Conservation (phyloP, 2,113 vertebrate species). For the Mus pahari region DNA sequence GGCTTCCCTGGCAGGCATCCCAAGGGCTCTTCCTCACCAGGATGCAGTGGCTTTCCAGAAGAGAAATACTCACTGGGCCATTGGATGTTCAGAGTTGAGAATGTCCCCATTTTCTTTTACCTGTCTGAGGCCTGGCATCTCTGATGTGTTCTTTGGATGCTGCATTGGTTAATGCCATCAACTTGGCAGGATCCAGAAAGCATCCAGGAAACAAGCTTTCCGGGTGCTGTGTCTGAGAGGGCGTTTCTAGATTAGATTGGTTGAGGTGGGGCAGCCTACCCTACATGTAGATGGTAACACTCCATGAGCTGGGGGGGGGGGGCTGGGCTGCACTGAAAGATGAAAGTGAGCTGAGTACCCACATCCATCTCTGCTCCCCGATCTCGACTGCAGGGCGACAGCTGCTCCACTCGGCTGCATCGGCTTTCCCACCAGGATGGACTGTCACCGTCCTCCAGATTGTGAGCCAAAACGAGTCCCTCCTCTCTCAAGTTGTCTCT, state of each 20-base stretch:
- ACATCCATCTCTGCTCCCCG: background rate
- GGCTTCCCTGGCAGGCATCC: too few species aligned
- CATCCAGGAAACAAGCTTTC: background rate
- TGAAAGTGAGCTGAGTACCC: background rate
- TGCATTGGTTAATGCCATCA: background rate
- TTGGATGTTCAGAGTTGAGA: background rate
- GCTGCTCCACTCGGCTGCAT: background rate
- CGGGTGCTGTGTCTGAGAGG: background rate
- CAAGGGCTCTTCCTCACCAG: background rate
- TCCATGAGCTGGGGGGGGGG: too few species aligned
- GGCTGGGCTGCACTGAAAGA: background rate
- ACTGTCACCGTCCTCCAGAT: background rate
- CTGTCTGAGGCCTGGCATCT: background rate
- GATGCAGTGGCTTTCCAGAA: background rate
- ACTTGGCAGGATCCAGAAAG: background rate
- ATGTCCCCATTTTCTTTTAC: background rate
- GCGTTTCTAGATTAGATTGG: background rate
- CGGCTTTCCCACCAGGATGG: background rate
- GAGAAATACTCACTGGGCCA: background rate
- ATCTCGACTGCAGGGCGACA: too few species aligned
- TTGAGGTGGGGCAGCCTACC: background rate
- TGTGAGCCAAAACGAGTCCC: background rate
- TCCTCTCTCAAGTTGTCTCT: too few species aligned
- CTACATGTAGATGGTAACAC: background rate
- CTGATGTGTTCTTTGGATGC: background rate